phyloP scores from a whole-genome alignment of 2,888 invertebrate species.

The Ommatoiulus sabulosus region DNA sequence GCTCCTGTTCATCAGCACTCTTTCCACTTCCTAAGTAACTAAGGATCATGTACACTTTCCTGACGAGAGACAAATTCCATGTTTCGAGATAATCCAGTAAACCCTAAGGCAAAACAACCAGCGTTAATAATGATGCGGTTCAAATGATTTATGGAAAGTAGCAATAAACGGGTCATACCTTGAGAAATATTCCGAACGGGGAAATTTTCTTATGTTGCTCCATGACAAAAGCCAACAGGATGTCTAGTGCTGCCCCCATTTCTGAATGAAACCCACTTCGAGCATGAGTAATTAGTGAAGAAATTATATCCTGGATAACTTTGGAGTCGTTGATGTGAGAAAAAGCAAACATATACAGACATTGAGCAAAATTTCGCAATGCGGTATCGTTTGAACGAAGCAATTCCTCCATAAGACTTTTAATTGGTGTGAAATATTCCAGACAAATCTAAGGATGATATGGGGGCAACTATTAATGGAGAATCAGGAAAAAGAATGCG shows the following conservation, averaged over 20 bases:
- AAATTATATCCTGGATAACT: conserved; percentile 2
- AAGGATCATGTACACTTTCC: conserved; percentile 23
- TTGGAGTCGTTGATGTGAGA: not conserved
- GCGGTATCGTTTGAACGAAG: not conserved
- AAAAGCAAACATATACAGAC: conserved; percentile 5
- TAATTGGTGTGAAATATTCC: not conserved
- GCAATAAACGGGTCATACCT: not conserved
- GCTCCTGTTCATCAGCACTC: not conserved
- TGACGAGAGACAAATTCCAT: not conserved
- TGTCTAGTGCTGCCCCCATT: not conserved
- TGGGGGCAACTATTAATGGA: no score
- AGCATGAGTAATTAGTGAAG: conserved; percentile 3
- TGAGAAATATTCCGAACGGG: conserved; percentile 40
- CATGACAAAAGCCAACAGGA: not conserved
- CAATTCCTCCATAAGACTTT: not conserved
- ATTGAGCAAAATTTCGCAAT: conserved; percentile 19
- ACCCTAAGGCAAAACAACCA: not conserved
- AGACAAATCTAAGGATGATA: not conserved
- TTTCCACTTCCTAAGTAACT: not conserved
- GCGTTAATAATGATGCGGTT: not conserved
- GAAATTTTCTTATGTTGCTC: conserved; percentile 16
- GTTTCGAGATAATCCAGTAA: conserved; percentile 35
- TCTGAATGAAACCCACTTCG: not conserved
- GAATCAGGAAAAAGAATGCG: no score
- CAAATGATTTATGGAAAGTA: not conserved